These are phyloP conservation scores for Enteromius anoplus DNA, from an alignment of 2,797 vertebrate genomes.

Conservation along the genomic window DNA sequence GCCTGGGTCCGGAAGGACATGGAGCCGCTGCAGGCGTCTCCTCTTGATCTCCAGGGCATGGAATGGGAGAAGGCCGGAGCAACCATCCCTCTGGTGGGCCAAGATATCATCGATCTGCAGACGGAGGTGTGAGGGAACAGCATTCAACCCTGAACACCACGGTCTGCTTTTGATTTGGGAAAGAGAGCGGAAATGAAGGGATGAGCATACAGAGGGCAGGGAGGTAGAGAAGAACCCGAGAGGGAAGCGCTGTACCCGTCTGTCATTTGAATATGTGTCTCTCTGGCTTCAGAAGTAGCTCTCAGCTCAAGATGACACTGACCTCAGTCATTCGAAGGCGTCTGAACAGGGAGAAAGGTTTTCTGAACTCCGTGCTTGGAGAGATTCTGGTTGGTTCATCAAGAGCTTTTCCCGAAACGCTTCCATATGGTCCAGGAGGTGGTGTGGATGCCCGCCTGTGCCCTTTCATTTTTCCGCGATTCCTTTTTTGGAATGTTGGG, in stretches of 20 bases:
- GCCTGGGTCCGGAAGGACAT: slow-evolving; percentile 96
- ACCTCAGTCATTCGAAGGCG: slow-evolving; percentile 44
- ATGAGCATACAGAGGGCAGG: slow-evolving; percentile 51
- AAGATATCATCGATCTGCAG: slow-evolving; percentile 99
- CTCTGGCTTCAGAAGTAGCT: slow-evolving; percentile 66
- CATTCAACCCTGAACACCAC: slow-evolving; percentile 74
- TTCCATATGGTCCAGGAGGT: slow-evolving; percentile 66
- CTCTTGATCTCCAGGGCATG: slow-evolving; percentile 92
- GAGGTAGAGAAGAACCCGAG: slow-evolving; percentile 45
- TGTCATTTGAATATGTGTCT: slow-evolving; percentile 71
- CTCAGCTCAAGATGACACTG: slow-evolving; percentile 47
- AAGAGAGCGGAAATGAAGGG: slow-evolving; percentile 60
- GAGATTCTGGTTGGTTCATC: slow-evolving; percentile 58
- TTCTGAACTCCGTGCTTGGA: slow-evolving; percentile 60
- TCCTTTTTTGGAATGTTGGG: slow-evolving; percentile 60
- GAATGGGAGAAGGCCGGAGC: slow-evolving; percentile 97
- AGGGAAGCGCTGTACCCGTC: slow-evolving; percentile 30
- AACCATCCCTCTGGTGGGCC: slow-evolving; percentile 94
- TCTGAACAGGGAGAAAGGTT: slow-evolving; percentile 59
- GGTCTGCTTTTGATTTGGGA: slow-evolving; percentile 72
- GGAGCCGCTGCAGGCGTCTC: slow-evolving; percentile 88
- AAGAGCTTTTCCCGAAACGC: slow-evolving; percentile 65
- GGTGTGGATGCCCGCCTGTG: slow-evolving; percentile 74
- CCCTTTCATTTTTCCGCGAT: slow-evolving; percentile 70
- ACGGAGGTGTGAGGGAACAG: slow-evolving; percentile 93